phyloP scores from a whole-genome alignment of 2,797 vertebrate species.

The Pachyuromys duprasi region DNA sequence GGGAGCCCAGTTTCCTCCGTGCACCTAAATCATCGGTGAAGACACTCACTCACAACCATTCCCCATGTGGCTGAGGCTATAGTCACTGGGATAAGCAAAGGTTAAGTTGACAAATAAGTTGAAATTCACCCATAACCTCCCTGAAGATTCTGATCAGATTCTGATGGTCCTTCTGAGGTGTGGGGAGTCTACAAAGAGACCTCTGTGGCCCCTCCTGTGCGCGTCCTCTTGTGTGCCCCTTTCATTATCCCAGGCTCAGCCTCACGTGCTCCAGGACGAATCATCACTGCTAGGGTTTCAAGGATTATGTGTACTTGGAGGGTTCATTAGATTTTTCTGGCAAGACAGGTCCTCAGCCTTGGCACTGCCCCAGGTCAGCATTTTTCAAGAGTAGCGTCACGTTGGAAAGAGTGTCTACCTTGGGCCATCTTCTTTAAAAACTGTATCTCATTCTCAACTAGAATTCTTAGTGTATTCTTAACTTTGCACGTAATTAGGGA shows the following conservation, averaged over 20 bases:
- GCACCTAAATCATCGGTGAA: neutral
- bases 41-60: neutral
- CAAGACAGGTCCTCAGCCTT: conserved; percentile 65
- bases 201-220: neutral
- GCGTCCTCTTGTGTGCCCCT: conserved; percentile 4
- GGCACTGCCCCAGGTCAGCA: conserved; percentile 65
- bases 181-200: neutral
- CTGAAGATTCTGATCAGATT: neutral
- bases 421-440: conserved; percentile 40
- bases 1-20: neutral
- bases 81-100: neutral
- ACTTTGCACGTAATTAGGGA: conserved; percentile 22
- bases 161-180: neutral
- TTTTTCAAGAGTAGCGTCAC: conserved; percentile 77
- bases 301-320: conserved; percentile 86
- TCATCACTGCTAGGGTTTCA: conserved; percentile 80
- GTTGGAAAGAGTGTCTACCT: conserved; percentile 61
- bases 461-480: neutral
- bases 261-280: conserved; percentile 60
- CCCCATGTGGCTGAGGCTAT: neutral
- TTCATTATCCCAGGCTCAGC: conserved; percentile 60
- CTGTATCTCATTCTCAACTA: neutral
- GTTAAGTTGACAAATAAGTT: neutral
- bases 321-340: conserved; percentile 74
- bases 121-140: conserved; percentile 9